phyloP scores from a whole-genome alignment of 2,113 vertebrate species.

The Scalopus aquaticus region DNA sequence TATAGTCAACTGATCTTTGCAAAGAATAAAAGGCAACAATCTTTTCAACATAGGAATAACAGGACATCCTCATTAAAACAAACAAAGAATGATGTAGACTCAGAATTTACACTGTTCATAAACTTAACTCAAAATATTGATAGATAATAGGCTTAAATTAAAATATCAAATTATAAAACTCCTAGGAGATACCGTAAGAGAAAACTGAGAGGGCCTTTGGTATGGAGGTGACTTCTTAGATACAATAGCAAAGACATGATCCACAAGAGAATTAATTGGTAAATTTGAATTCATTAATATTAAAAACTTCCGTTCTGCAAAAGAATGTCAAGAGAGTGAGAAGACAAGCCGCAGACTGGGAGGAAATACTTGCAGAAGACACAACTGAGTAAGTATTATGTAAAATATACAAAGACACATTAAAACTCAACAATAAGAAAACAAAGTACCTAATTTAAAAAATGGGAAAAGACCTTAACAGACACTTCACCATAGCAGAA shows the following conservation, averaged over 20 bases:
- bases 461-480: not conserved
- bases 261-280: not conserved
- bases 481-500: not conserved
- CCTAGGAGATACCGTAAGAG: not conserved
- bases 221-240: not conserved
- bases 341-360: not conserved
- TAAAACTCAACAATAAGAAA: not conserved
- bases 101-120: not conserved
- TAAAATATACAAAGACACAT: not conserved
- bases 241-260: not conserved
- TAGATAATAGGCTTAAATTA: not conserved
- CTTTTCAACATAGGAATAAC: not conserved
- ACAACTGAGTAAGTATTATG: not conserved
- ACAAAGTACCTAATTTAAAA: not conserved
- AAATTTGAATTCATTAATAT: not conserved
- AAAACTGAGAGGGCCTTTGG: not conserved
- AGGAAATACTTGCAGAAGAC: conserved; percentile 8
- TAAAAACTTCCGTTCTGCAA: not conserved
- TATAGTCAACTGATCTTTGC: not conserved
- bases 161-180: not conserved
- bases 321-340: not conserved
- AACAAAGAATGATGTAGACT: not conserved
- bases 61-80: not conserved
- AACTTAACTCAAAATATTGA: not conserved
- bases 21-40: not conserved